Evolutionary conservation across 2,113 vertebrate species (phyloP), one percentile per base, ranked within the genome.

Genomic region (Saiga tatarica): DNA sequence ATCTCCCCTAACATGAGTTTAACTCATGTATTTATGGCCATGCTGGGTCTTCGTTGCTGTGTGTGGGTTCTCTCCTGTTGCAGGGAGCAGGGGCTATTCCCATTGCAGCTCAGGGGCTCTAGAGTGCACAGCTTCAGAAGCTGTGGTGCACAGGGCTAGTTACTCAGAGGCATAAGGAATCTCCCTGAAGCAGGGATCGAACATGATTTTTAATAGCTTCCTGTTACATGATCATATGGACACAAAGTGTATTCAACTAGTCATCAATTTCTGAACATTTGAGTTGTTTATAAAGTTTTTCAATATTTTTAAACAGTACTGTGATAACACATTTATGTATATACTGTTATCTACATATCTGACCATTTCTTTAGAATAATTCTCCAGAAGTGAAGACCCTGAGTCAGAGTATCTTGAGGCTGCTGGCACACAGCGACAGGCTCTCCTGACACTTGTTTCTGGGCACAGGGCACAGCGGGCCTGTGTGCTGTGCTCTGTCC

Each of bases 351-450:
- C 42, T 82, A 36, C 7, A 28, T 92, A 87, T 84, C 89, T 36
- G 17, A 85, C 47, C 25, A 53, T 92, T 85, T 92, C 64, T 89
- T 89, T 84, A 67, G 26, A 39, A 62, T 39, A 19, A 64, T 17
- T 94, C 25, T 30, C 50, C 45, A 92, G 57, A 74, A 76, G 53
- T 50, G 16, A 50, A 87, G 57, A 33, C 39, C 26, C 50, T 28
- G 19, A 74, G 87, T 23, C 42, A 39, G 53, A 23, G 4, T 74
- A 10, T 26, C 19, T 79, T 5, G 74, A 67, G 60, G 57, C 1
- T 0, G 1, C 5, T 1, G 12, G 23, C 3, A 1, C 7, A 1
- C 28, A 16, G 36, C 0, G 28, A 16, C 7, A 2, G 1, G 52
- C 39, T 15, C 64, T 23, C 42, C 25, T 5, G 23, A 13, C 1